phyloP scores from a whole-genome alignment of 2,888 invertebrate genomes.

The Dascillus cervinus region DNA sequence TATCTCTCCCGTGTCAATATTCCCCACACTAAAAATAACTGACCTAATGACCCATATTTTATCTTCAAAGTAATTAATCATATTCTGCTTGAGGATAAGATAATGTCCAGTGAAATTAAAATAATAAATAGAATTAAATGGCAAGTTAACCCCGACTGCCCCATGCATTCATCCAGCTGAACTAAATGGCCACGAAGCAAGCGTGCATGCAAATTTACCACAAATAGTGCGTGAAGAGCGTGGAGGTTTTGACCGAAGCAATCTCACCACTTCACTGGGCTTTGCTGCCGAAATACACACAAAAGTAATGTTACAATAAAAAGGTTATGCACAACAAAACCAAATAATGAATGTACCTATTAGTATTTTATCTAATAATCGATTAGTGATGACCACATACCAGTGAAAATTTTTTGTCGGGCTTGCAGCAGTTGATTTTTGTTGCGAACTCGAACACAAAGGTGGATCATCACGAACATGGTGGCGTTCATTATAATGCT shows the following conservation, averaged over 20 bases:
- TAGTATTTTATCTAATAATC: not conserved
- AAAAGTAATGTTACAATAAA: slow-evolving; percentile 22
- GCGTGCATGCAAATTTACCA: slow-evolving; percentile 38
- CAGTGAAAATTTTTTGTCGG: slow-evolving; percentile 75
- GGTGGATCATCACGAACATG: slow-evolving; percentile 92
- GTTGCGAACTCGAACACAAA: slow-evolving; percentile 82
- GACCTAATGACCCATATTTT: no score
- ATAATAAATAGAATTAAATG: no score
- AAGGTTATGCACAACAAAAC: slow-evolving; percentile 5
- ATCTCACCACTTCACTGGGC: slow-evolving; percentile 39
- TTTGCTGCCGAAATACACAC: slow-evolving; percentile 41
- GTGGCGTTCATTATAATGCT: slow-evolving; percentile 95
- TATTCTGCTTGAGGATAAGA: no score
- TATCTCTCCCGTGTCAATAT: no score
- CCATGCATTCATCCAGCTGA: no score
- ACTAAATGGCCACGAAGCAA: no score
- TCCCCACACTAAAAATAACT: no score
- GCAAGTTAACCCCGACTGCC: no score
- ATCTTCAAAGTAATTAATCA: no score
- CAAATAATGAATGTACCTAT: no score
- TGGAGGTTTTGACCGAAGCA: slow-evolving; percentile 40
- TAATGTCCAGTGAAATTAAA: no score
- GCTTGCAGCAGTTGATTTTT: slow-evolving; percentile 70
- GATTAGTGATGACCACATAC: slow-evolving; percentile 45
- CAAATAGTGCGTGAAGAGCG: slow-evolving; percentile 41